phyloP scores from a whole-genome alignment of 2,888 invertebrate species.

The Gnatocerus cornutus region DNA sequence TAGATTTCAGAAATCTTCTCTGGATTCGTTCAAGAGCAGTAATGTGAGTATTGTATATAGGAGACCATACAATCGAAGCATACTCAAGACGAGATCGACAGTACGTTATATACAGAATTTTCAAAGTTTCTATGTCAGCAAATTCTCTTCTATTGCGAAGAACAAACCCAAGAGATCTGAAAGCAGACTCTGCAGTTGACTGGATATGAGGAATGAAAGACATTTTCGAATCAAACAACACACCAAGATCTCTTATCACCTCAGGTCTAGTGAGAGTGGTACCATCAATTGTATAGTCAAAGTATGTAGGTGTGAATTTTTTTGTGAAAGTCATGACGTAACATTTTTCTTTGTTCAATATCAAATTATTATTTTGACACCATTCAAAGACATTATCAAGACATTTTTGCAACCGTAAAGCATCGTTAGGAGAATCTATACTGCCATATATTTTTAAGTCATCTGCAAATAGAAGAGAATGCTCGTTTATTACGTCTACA shows the following conservation, averaged over 20 bases:
- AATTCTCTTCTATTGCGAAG: too few species aligned
- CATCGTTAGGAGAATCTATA: not conserved
- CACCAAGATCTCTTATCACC: constrained; percentile 1
- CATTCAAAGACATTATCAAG: not conserved
- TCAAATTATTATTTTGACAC: not conserved
- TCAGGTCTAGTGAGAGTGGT: not conserved
- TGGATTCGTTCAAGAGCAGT: not conserved
- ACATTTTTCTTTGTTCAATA: not conserved
- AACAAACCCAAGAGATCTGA: too few species aligned
- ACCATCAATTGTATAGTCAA: not conserved
- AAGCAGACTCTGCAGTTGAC: too few species aligned
- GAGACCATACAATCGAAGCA: too few species aligned
- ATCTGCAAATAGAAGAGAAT: not conserved
- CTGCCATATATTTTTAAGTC: not conserved
- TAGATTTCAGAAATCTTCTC: not conserved
- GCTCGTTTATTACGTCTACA: not conserved
- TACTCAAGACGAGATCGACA: too few species aligned
- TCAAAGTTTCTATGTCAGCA: too few species aligned
- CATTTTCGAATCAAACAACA: not conserved
- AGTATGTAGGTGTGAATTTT: not conserved
- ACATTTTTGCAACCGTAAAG: not conserved
- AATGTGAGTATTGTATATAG: too few species aligned
- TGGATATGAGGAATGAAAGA: not conserved
- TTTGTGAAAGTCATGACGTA: not conserved
- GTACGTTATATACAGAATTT: too few species aligned